phyloP scores from a whole-genome alignment of 2,797 vertebrate genomes.

The Ambastaia sidthimunki region DNA sequence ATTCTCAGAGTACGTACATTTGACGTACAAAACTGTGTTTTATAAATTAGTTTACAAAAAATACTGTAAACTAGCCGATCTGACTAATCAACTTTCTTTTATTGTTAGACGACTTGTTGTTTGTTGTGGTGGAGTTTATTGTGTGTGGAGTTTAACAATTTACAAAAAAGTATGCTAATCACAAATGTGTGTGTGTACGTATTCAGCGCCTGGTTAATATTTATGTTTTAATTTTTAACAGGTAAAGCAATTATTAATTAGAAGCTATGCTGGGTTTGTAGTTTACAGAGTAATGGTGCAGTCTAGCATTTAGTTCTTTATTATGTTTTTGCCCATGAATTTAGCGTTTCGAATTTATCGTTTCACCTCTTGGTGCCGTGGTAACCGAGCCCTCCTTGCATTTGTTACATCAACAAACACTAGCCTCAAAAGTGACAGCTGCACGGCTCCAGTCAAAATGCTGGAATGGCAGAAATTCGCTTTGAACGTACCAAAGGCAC shows the following conservation, averaged over 20 bases:
- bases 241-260: neutral
- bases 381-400: constrained; percentile 41
- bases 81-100: no score
- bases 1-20: neutral
- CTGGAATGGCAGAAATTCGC: constrained; percentile 68
- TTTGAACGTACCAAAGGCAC: constrained; percentile 65
- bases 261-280: neutral
- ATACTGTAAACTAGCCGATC: no score
- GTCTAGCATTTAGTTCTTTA: neutral
- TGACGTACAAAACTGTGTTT: neutral
- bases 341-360: neutral
- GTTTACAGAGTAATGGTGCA: neutral
- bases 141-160: no score
- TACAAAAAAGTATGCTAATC: no score
- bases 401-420: constrained; percentile 61
- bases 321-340: constrained; percentile 14
- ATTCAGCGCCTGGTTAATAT: neutral
- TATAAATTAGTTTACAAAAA: no score
- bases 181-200: neutral
- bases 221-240: neutral
- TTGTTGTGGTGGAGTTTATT: no score
- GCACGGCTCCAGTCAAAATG: constrained; percentile 61
- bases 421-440: constrained; percentile 63
- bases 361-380: constrained; percentile 16
- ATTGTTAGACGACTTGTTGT: no score